These are phyloP conservation scores for Sebastes diploproa DNA, from an alignment of 2,797 vertebrate genomes.

Conservation along the genomic window DNA sequence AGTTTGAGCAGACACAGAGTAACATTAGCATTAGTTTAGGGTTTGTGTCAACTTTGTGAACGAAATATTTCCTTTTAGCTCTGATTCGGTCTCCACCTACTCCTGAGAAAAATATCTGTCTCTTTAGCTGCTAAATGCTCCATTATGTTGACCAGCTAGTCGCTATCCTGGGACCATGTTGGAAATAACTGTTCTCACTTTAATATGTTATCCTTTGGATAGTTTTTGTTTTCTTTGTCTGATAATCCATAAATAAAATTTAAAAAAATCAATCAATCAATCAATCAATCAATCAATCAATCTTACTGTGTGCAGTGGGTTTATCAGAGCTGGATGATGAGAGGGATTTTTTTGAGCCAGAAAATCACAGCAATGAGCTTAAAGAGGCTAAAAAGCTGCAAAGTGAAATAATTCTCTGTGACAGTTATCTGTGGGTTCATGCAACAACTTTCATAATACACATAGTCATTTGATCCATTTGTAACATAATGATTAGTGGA, in stretches of 20 bases:
- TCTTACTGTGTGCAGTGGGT: not conserved
- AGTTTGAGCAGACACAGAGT: not conserved
- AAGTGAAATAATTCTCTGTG: not conserved
- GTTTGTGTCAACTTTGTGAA: not conserved
- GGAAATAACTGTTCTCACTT: no score
- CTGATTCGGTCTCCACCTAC: not conserved
- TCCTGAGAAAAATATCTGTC: no score
- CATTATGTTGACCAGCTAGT: not conserved
- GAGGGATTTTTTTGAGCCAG: not conserved
- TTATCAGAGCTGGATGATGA: no score
- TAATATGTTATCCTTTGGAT: no score
- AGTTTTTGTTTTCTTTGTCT: no score
- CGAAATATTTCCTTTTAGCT: not conserved
- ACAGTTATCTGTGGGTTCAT: not conserved
- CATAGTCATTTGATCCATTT: not conserved
- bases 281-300: no score
- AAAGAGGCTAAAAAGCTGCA: not conserved
- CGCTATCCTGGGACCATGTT: not conserved
- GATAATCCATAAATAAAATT: no score
- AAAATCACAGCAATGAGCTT: not conserved
- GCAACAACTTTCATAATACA: not conserved
- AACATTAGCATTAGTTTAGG: not conserved
- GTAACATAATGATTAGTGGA: not conserved
- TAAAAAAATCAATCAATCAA: no score
- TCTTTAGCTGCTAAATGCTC: not conserved